phyloP scores from a whole-genome alignment of 2,888 invertebrate genomes.

The Ceriagrion tenellum region DNA sequence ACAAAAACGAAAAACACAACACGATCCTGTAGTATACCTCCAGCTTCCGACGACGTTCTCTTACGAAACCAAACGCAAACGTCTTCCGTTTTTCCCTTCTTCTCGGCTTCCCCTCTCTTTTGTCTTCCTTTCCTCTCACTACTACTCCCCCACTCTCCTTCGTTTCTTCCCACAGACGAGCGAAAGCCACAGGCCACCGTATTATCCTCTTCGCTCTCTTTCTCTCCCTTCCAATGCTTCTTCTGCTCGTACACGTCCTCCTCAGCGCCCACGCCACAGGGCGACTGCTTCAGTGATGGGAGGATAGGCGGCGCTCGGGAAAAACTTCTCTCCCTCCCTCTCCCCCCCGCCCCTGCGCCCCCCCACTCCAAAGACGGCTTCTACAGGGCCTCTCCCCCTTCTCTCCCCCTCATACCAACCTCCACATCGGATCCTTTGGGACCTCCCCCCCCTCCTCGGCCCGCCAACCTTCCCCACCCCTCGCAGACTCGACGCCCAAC shows the following conservation, averaged over 20 bases:
- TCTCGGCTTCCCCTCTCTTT: background rate
- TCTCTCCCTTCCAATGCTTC: background rate
- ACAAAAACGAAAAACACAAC: background rate
- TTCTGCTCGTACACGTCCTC: conserved; percentile 12
- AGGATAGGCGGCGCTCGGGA: conserved; percentile 28
- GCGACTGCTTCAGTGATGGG: conserved; percentile 49
- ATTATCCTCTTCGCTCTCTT: background rate
- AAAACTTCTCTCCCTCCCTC: background rate
- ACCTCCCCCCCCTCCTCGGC: background rate
- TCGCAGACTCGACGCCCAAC: conserved; percentile 51
- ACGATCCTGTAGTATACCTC: conserved; percentile 12
- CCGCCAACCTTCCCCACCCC: background rate
- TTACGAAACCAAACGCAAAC: background rate
- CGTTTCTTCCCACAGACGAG: conserved; percentile 28
- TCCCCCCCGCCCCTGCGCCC: background rate
- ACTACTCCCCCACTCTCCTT: background rate
- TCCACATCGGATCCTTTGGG: background rate
- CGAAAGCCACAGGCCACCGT: background rate
- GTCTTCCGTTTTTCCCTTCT: conserved; percentile 26
- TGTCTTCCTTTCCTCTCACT: background rate
- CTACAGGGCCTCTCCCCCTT: conserved; percentile 14
- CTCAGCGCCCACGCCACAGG: conserved; percentile 66
- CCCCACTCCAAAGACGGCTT: background rate
- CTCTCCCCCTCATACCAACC: background rate
- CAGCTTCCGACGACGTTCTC: background rate